Evolutionary conservation across 2,797 vertebrate genomes (phyloP).

Genomic region (Cynopterus sphinx): DNA sequence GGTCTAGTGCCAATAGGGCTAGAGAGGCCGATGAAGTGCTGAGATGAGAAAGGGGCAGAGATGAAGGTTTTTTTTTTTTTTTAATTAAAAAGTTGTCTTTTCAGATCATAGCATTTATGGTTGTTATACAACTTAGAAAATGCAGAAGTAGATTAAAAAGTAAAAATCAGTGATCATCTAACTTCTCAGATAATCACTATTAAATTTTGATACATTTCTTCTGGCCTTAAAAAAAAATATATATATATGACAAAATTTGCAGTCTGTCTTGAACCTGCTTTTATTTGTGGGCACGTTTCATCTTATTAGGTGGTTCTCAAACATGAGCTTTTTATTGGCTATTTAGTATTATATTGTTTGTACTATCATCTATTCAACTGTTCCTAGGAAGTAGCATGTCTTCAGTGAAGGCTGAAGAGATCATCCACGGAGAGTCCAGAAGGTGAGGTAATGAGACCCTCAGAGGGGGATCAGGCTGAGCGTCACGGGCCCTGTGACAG

Average conservation of each 20-base stretch:
- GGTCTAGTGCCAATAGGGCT: background rate
- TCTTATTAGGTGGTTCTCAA: background rate
- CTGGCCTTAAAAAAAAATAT: background rate
- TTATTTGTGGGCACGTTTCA: background rate
- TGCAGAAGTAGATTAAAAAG: constrained; percentile 12
- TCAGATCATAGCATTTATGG: background rate
- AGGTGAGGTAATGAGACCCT: background rate
- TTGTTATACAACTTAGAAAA: constrained; percentile 31
- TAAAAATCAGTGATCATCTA: background rate
- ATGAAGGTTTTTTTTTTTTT: background rate
- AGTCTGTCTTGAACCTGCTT: background rate
- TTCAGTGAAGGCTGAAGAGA: background rate
- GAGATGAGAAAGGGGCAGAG: background rate
- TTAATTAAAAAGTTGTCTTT: background rate
- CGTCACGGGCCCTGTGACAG: background rate
- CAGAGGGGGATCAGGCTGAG: background rate
- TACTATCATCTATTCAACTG: background rate
- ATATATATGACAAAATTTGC: background rate
- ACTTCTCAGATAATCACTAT: background rate
- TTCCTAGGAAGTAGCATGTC: background rate
- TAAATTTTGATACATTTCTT: background rate
- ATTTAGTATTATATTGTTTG: background rate
- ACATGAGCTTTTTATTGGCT: background rate
- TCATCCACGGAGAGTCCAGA: background rate
- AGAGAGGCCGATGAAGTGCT: background rate